Evolutionary conservation across 2,113 vertebrate species (phyloP), one percentile per base, ranked within the genome.

Genomic region (Pyxicephalus adspersus): DNA sequence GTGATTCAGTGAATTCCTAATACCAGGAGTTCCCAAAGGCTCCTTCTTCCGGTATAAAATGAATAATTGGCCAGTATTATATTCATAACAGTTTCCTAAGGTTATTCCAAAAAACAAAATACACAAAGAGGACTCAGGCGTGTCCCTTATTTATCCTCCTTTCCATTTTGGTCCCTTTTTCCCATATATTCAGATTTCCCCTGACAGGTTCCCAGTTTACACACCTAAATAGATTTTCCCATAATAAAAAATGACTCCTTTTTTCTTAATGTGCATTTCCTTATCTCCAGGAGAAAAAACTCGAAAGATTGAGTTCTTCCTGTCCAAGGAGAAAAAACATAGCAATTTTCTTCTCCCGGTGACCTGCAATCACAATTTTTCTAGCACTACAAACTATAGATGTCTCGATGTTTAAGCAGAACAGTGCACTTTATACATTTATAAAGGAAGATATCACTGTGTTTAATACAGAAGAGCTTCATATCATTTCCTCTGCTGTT

Each of bases 251-350:
- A 52, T 45, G 22, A 2, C 66, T 70, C 23, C 8, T 23, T 52
- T 70, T 70, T 26, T 45, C 19, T 22, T 45, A 51, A 4, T 18
- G 66, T 3, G 51, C 23, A 52, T 52, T 52, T 70, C 23, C 18
- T 70, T 70, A 70, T 70, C 45, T 52, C 38, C 45, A 50, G 38
- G 20, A 5, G 65, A 68, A 68, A 68, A 68, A 3, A 9, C 45
- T 52, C 19, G 22, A 8, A 22, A 70, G 66, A 52, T 26, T 20
- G 52, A 52, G 25, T 52, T 50, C 45, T 7, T 51, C 16, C 22
- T 16, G 22, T 28, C 16, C 4, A 8, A 17, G n/a, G n/a, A 70
- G 51, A 52, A 38, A 28, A 70, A 70, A 70, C 5, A 16, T 17
- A n/a, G 66, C 66, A 19, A 26, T 52, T 51, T 52, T 52, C 66